phyloP scores from a whole-genome alignment of 1,140 invertebrate genomes.

The Lepidurus couesii region DNA sequence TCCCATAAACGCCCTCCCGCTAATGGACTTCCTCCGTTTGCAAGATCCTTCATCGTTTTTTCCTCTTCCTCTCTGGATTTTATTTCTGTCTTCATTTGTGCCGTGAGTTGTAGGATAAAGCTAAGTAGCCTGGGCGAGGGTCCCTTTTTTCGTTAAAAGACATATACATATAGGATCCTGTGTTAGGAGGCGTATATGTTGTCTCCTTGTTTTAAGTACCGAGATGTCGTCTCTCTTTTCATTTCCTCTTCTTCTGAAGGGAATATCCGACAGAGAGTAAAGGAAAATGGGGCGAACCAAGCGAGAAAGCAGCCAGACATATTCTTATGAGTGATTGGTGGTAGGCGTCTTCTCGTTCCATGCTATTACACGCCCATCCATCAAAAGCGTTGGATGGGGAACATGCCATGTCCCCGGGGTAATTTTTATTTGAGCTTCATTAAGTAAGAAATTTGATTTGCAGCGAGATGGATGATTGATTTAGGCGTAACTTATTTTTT shows the following conservation, averaged over 20 bases:
- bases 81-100: not conserved
- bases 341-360: constrained; percentile 11
- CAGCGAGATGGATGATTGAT: not conserved
- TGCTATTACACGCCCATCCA: constrained; percentile 17
- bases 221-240: not conserved
- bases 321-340: not conserved
- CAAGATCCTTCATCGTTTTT: not conserved
- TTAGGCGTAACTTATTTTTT: not conserved
- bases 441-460: not conserved
- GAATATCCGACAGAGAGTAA: not conserved
- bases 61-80: not conserved
- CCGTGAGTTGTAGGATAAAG: not conserved
- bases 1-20: not conserved
- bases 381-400: not conserved
- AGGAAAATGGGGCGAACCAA: not conserved
- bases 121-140: not conserved
- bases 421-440: not conserved
- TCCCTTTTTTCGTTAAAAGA: not conserved
- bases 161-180: not conserved
- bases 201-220: constrained; percentile 9
- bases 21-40: not conserved
- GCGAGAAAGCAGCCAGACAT: not conserved
- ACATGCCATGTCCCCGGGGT: not conserved
- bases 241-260: not conserved
- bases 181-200: not conserved